Conservation (phyloP, 2,888 invertebrate genomes). For the Steromphala cineraria region DNA sequence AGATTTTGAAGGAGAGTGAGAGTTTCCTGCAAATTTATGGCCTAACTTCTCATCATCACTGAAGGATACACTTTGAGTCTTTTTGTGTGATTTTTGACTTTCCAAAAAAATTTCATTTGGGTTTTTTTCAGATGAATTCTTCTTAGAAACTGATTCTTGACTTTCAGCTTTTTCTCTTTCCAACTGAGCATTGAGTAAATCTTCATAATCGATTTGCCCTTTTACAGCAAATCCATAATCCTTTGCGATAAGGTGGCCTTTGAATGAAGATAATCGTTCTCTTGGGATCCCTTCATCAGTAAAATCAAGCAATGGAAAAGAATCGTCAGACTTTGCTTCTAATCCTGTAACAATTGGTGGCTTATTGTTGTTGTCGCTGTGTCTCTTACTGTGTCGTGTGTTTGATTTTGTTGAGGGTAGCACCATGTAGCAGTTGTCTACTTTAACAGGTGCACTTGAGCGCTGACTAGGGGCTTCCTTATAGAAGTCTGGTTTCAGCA, state of each 20-base stretch:
- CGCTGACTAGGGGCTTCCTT: neutral
- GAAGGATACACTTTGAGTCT: no score
- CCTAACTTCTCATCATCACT: no score
- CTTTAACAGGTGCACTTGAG: neutral
- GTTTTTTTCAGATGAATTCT: no score
- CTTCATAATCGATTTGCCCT: neutral
- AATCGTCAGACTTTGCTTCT: neutral
- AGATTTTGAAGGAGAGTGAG: no score
- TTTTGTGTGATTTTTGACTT: no score
- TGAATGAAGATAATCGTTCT: slow-evolving; percentile 1
- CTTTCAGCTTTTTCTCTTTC: neutral
- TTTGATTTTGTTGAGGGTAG: neutral
- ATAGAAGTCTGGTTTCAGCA: neutral
- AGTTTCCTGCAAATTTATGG: no score
- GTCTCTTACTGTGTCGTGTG: neutral
- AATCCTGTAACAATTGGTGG: neutral
- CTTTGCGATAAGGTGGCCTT: neutral
- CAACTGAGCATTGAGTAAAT: neutral
- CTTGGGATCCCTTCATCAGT: neutral
- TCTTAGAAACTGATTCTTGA: neutral
- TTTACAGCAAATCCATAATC: neutral
- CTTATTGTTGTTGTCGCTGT: neutral
- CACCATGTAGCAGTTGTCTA: neutral
- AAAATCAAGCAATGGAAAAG: neutral
- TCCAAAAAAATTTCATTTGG: no score